phyloP scores from a whole-genome alignment of 2,113 vertebrate species.

The Apus apus region DNA sequence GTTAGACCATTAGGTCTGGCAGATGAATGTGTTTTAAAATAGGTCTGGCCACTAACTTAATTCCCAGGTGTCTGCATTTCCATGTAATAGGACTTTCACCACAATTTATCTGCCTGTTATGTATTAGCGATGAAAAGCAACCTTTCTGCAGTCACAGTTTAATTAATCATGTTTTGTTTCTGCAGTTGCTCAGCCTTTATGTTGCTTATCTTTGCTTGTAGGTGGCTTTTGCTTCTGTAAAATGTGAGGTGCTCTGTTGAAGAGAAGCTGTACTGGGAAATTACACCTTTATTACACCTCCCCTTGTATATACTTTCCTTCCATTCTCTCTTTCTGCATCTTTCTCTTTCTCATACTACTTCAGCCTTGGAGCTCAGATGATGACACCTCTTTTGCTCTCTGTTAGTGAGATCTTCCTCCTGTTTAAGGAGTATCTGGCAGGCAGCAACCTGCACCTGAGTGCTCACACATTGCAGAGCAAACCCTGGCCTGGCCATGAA shows the following conservation, averaged over 20 bases:
- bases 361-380: not conserved
- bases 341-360: not conserved
- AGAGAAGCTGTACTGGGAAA: not conserved
- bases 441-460: not conserved
- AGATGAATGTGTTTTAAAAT: constrained; percentile 44
- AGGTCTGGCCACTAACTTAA: not conserved
- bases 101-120: not conserved
- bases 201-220: not conserved
- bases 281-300: not conserved
- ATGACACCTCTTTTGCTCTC: not conserved
- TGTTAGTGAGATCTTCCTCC: not conserved
- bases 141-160: constrained; percentile 10
- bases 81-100: constrained; percentile 24
- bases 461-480: accelerated
- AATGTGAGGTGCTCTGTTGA: not conserved
- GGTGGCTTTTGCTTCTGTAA: not conserved
- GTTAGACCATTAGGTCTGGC: not conserved
- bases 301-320: not conserved
- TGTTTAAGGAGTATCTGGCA: not conserved
- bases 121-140: not conserved
- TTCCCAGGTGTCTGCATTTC: constrained; percentile 39
- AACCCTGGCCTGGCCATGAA: not conserved
- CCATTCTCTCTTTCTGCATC: not conserved
- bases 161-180: constrained; percentile 18
- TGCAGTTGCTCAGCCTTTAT: not conserved